A percentile compares a stretch with the other conserved stretches of the same genome.
phyloP scores from a whole-genome alignment of 2,888 invertebrate genomes.

The Cephus spinipes region DNA sequence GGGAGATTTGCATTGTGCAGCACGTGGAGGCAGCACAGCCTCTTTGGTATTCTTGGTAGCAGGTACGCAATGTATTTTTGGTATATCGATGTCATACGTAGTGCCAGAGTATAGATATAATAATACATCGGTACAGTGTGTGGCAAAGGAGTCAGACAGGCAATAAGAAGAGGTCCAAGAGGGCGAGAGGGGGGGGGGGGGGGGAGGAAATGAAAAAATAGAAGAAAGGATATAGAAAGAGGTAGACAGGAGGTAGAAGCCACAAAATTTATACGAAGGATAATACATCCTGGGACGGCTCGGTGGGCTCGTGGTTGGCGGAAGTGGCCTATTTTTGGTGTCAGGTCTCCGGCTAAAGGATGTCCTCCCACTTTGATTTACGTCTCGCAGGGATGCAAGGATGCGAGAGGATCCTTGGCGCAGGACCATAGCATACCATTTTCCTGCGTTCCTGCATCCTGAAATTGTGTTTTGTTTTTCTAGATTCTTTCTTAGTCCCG shows the following conservation, averaged over 20 bases:
- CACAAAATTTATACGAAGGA: slow-evolving; percentile 45
- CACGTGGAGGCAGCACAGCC: slow-evolving; percentile 12
- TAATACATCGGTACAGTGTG: not conserved
- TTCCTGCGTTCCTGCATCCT: not conserved
- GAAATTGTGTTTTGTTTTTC: not conserved
- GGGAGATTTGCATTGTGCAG: slow-evolving; percentile 24
- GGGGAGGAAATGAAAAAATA: slow-evolving; percentile 3
- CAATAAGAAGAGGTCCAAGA: not conserved
- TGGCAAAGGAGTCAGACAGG: not conserved
- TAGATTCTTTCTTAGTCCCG: not conserved
- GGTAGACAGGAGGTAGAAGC: slow-evolving; percentile 17
- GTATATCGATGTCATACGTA: not conserved
- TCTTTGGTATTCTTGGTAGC: not conserved
- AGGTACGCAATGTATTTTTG: not conserved
- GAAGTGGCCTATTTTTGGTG: slow-evolving; percentile 51
- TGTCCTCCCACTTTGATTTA: slow-evolving; percentile 50
- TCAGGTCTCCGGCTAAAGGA: slow-evolving; percentile 41
- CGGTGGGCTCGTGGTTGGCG: slow-evolving; percentile 31
- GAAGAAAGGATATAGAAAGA: slow-evolving; percentile 8
- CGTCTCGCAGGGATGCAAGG: slow-evolving; percentile 19
- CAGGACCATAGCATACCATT: not conserved
- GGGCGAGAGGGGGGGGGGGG: not conserved
- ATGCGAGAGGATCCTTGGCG: not conserved
- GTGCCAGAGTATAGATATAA: not conserved
- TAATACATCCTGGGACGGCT: slow-evolving; percentile 45